Conservation (phyloP, 2,888 invertebrate genomes). For the Dimorphilus gyrociliatus region DNA sequence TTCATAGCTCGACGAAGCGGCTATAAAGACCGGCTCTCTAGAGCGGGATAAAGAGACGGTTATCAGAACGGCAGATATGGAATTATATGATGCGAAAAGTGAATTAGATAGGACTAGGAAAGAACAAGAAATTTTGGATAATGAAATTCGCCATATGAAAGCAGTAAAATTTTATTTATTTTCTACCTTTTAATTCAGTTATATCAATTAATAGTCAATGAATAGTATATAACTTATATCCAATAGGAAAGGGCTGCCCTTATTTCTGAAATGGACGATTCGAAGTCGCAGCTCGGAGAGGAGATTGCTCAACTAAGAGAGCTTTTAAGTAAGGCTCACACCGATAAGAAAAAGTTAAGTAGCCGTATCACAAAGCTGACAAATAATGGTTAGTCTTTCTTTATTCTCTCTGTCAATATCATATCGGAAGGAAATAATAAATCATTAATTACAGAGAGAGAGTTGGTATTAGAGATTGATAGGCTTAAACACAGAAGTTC, state of each 20-base stretch:
- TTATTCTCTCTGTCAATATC: no score
- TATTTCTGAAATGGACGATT: slow-evolving; percentile 16
- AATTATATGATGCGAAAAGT: slow-evolving; percentile 28
- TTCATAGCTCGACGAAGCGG: slow-evolving; percentile 26
- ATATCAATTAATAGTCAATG: no score
- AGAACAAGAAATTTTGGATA: slow-evolving; percentile 29
- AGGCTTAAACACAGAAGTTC: slow-evolving; percentile 27
- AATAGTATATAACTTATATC: no score
- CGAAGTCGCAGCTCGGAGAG: slow-evolving; percentile 14
- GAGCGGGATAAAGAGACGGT: slow-evolving; percentile 28
- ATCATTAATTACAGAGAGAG: slow-evolving; percentile 35
- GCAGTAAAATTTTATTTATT: slow-evolving; percentile 17
- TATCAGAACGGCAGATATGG: slow-evolving; percentile 24
- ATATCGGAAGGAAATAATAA: no score
- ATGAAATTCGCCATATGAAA: slow-evolving; percentile 20
- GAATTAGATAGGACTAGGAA: slow-evolving; percentile 29
- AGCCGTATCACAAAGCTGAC: slow-evolving; percentile 30
- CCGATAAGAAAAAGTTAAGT: slow-evolving; percentile 30
- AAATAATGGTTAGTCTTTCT: slow-evolving; percentile 30
- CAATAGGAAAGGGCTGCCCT: slow-evolving; percentile 18
- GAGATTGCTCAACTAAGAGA: slow-evolving; percentile 23
- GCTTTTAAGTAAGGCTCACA: slow-evolving; percentile 27
- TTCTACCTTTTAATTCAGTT: no score
- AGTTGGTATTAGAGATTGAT: slow-evolving; percentile 37
- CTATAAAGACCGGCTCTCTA: slow-evolving; percentile 23